phyloP scores from a whole-genome alignment of 2,888 invertebrate genomes.

The Drosophila anceps region DNA sequence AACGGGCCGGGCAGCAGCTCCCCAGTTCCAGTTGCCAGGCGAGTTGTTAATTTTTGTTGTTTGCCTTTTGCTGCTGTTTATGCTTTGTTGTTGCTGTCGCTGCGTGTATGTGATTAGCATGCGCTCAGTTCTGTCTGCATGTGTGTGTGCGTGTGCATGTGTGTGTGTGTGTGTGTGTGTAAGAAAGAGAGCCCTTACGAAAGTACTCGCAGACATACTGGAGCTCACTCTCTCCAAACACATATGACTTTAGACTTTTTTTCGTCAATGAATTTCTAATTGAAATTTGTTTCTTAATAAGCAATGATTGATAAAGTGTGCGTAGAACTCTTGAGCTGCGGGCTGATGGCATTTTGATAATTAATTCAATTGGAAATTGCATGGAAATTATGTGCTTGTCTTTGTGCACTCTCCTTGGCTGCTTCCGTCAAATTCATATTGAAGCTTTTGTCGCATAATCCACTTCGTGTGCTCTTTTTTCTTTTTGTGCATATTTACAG shows the following conservation, averaged over 20 bases:
- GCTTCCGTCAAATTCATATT: slow-evolving; percentile 25
- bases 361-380: slow-evolving; percentile 29
- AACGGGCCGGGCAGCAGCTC: slow-evolving; percentile 21
- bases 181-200: slow-evolving; percentile 40
- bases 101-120: slow-evolving; percentile 68
- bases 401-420: slow-evolving; percentile 22
- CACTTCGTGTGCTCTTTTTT: slow-evolving; percentile 5
- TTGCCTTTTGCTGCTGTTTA: slow-evolving; percentile 28
- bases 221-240: slow-evolving; percentile 1
- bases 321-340: slow-evolving; percentile 11
- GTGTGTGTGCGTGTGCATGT: no score
- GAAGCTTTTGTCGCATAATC: slow-evolving; percentile 26
- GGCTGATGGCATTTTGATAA: slow-evolving; percentile 24
- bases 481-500: slow-evolving; percentile 26
- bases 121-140: slow-evolving; percentile 27
- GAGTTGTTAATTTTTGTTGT: slow-evolving; percentile 49
- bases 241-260: slow-evolving; percentile 37
- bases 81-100: slow-evolving; percentile 26
- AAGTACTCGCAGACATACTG: slow-evolving; percentile 25
- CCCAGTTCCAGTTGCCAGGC: slow-evolving; percentile 48
- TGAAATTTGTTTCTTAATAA: slow-evolving; percentile 36
- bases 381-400: not conserved
- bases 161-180: not conserved
- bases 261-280: slow-evolving; percentile 66
- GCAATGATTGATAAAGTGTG: slow-evolving; percentile 36